Percentiles rank a stretch among this genome's conserved stretches.
Evolutionary conservation across 2,888 invertebrate species (phyloP).

Genomic region (Cephus sareptanus): DNA sequence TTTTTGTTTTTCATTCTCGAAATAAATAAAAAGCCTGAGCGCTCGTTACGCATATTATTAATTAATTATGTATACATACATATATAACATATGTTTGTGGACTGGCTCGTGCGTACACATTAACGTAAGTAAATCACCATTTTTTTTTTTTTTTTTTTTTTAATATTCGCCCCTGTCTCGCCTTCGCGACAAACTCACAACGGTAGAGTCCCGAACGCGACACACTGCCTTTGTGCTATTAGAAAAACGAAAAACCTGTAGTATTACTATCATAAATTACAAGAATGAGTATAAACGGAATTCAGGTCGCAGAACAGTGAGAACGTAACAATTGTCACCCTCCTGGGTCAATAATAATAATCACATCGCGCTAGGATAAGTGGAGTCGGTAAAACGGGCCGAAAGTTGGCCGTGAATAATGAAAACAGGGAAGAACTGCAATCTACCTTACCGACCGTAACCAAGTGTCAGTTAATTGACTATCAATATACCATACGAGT

Average conservation of each 20-base stretch:
- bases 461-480: too few species aligned
- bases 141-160: conserved; percentile 6
- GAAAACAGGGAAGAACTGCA: neutral
- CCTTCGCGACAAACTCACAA: neutral
- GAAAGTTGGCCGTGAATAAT: neutral
- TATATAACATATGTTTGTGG: conserved; percentile 10
- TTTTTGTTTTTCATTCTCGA: conserved; percentile 17
- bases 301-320: neutral
- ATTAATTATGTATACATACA: conserved; percentile 20
- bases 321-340: neutral
- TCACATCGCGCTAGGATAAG: neutral
- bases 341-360: neutral
- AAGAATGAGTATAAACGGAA: neutral
- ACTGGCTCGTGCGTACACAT: conserved; percentile 15
- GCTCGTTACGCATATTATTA: neutral
- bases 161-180: neutral
- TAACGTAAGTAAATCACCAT: conserved; percentile 26
- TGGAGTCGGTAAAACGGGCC: neutral
- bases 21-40: neutral
- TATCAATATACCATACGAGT: neutral
- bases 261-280: neutral
- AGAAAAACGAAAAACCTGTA: neutral
- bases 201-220: neutral
- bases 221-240: neutral
- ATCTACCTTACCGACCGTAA: neutral